Conservation (phyloP, 2,113 vertebrate species). For the Hystrix brachyura region DNA sequence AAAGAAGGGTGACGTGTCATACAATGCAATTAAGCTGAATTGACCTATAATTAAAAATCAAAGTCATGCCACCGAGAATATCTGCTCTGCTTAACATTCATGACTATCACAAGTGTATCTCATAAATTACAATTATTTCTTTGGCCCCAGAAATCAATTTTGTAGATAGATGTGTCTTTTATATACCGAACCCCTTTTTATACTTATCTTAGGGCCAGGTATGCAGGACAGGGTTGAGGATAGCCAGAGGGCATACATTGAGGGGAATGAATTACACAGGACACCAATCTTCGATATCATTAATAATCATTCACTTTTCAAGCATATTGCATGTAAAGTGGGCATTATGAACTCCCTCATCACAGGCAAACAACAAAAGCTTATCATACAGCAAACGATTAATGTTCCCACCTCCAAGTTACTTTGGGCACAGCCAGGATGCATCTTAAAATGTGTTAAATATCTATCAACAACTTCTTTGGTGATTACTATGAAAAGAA, state of each 20-base stretch:
- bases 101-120: conserved; percentile 62
- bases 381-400: conserved; percentile 62
- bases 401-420: conserved; percentile 58
- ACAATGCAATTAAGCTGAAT: conserved; percentile 53
- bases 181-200: conserved; percentile 35
- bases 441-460: conserved; percentile 22
- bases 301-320: conserved; percentile 71
- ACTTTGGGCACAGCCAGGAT: conserved; percentile 47
- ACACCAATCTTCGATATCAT: conserved; percentile 54
- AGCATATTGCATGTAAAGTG: conserved; percentile 65
- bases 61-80: conserved; percentile 52
- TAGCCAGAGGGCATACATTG: neutral
- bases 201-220: conserved; percentile 50
- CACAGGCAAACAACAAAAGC: conserved; percentile 52
- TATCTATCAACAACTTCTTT: conserved; percentile 65
- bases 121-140: conserved; percentile 75
- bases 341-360: conserved; percentile 33
- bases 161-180: neutral
- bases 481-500: conserved; percentile 51
- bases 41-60: conserved; percentile 78
- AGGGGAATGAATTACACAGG: conserved; percentile 49
- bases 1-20: conserved; percentile 1
- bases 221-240: conserved; percentile 46
- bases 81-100: conserved; percentile 69
- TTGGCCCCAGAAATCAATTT: conserved; percentile 64